A percentile compares a stretch with the other conserved stretches of the same genome.
These are phyloP conservation scores for Anabas testudineus DNA, from an alignment of 2,797 vertebrate genomes.

Conservation along the genomic window DNA sequence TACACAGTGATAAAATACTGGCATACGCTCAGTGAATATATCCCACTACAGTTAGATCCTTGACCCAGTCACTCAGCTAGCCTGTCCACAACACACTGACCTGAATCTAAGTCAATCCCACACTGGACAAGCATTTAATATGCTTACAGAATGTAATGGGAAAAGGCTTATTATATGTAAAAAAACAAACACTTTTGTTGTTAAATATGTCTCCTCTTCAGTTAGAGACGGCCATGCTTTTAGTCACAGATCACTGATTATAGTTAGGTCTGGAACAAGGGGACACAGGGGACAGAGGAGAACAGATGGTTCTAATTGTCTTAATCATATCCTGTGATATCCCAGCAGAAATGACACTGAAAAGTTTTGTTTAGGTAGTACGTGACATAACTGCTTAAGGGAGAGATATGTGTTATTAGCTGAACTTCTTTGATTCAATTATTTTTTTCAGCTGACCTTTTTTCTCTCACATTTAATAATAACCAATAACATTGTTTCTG, in stretches of 20 bases:
- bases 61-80: constrained; percentile 23
- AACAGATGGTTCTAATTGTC: constrained; percentile 58
- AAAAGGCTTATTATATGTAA: not conserved
- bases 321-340: constrained; percentile 43
- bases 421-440: not conserved
- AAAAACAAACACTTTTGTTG: not conserved
- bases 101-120: constrained; percentile 5
- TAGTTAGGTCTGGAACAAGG: constrained; percentile 12
- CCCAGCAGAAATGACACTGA: constrained; percentile 33
- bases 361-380: constrained; percentile 17
- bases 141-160: not conserved
- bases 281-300: constrained; percentile 27
- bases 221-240: constrained; percentile 5
- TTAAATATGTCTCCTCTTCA: not conserved
- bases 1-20: constrained; percentile 16
- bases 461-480: constrained; percentile 2
- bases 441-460: not conserved
- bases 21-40: constrained; percentile 15
- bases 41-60: constrained; percentile 12
- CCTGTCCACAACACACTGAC: not conserved
- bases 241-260: constrained; percentile 11
- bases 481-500: constrained; percentile 6
- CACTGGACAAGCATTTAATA: not conserved
- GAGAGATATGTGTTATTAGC: constrained; percentile 9
- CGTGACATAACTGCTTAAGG: constrained; percentile 31